Base-by-base conservation (phyloP, 2,888 invertebrate species). In the Hemistola chrysoprasaria region DNA sequence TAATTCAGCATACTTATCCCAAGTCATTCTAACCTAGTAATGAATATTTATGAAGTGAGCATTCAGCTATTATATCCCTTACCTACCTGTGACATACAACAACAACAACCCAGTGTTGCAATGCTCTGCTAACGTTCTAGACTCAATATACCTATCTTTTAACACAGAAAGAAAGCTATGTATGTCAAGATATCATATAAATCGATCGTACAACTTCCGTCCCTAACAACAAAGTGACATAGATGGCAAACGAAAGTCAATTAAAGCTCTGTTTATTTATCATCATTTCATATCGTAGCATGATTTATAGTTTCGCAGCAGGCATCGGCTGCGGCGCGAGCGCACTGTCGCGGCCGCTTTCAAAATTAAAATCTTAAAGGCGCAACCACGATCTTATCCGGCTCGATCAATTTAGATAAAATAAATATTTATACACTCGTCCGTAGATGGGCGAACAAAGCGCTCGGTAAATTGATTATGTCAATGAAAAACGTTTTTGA, bases 351-450 rank as follows among this genome's bases (percentile, higher is more conserved):
- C 79, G 78, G 69, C 64, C 73, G 72, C 77, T 79, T 81, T 79
- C 80, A 77, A 79, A 87, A 85, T 86, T 88, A 86, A 88, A 88
- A 80, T 75, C 73, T 71, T 83, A 80, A 78, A 73, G 68, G 69
- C 71, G 70, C 74, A 67, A 73, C 78, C 74, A 82, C 76, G 87
- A 87, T 87, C 84, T 86, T 86, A 88, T 87, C 86, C 81, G 65
- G 52, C 66, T 81, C 79, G 88, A 88, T 88, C 88, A 82, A 87
- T 88, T 87, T 87, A 88, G 87, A 88, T 88, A 88, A 87, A 88
- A 86, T 85, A 88, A 88, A 88, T 88, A 88, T 88, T 87, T 88
- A 87, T 88, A 86, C 81, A 81, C 78, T 78, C 74, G 74, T 72
- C 76, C 74, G 77, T 76, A 73, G 83, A 85, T 80, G 78, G 73